Conservation (phyloP, 2,113 vertebrate species). For the Perca schrenkii region DNA sequence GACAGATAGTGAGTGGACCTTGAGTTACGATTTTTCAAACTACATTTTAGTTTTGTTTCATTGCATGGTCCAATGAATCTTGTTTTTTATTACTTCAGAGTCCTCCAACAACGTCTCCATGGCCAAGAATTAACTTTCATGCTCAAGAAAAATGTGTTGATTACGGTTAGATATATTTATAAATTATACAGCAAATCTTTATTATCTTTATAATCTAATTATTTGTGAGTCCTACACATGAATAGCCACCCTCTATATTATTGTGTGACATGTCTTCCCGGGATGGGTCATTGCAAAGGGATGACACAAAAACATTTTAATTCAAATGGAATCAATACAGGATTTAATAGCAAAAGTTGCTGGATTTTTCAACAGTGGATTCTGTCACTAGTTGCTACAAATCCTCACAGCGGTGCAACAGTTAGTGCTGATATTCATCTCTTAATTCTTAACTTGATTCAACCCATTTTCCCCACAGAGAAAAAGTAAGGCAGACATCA, state of each 20-base stretch:
- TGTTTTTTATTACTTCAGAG: neutral
- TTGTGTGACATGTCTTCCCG: neutral
- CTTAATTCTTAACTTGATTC: conserved; percentile 23
- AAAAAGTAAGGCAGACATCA: conserved; percentile 33
- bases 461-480: neutral
- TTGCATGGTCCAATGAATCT: neutral
- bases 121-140: too few relatives aligned
- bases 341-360: neutral
- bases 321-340: neutral
- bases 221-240: neutral
- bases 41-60: neutral
- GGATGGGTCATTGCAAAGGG: neutral
- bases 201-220: neutral
- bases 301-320: neutral
- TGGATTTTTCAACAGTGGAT: neutral
- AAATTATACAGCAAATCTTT: neutral
- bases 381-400: neutral
- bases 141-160: neutral
- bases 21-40: neutral
- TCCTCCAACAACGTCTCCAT: neutral
- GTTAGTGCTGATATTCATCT: conserved; percentile 4
- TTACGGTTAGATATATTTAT: neutral
- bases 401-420: neutral
- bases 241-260: neutral
- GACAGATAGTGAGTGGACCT: neutral